Evolutionary conservation across 2,888 invertebrate species (phyloP).

Genomic region (Ectemnius lituratus): DNA sequence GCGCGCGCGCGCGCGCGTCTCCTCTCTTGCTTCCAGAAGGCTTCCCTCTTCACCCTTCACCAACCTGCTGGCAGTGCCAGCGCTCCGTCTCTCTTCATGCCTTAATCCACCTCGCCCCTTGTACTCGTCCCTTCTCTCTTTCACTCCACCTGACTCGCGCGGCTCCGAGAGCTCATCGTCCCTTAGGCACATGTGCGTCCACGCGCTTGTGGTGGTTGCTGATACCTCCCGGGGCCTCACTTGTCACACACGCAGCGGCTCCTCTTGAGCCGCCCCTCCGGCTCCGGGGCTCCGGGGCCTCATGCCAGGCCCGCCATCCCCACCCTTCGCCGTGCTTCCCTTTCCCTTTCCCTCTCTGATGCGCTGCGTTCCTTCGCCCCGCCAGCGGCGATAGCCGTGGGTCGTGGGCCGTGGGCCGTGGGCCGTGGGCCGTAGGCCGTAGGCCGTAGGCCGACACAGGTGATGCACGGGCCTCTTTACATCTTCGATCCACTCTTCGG

Average conservation of each 20-base stretch:
- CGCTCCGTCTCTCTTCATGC: slow-evolving; percentile 22
- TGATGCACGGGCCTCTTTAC: slow-evolving; percentile 69
- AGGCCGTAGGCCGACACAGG: slow-evolving; percentile 66
- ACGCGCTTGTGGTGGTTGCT: slow-evolving; percentile 53
- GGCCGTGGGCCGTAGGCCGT: slow-evolving; percentile 57
- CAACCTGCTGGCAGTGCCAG: slow-evolving; percentile 32
- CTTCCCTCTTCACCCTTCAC: slow-evolving; percentile 48
- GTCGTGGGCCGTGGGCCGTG: slow-evolving; percentile 60
- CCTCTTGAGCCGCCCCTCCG: slow-evolving; percentile 24
- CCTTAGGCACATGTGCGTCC: slow-evolving; percentile 40
- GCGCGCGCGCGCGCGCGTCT: slow-evolving; percentile 57
- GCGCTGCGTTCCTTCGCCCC: slow-evolving; percentile 35
- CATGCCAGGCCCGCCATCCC: slow-evolving; percentile 43
- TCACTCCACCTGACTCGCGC: slow-evolving; percentile 2
- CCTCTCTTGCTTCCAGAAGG: slow-evolving; percentile 63
- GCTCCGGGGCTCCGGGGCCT: slow-evolving; percentile 2
- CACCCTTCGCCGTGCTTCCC: slow-evolving; percentile 27
- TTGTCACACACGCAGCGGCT: slow-evolving; percentile 66
- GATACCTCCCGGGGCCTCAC: slow-evolving; percentile 67
- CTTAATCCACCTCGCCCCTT: slow-evolving; percentile 32
- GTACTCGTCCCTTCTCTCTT: slow-evolving; percentile 18
- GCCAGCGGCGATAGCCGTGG: slow-evolving; percentile 67
- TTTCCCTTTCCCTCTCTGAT: slow-evolving; percentile 21
- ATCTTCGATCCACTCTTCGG: slow-evolving; percentile 68
- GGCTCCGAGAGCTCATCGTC: slow-evolving; percentile 4